Evolutionary conservation across 2,888 invertebrate genomes (phyloP).

Genomic region (Phorcus lineatus): DNA sequence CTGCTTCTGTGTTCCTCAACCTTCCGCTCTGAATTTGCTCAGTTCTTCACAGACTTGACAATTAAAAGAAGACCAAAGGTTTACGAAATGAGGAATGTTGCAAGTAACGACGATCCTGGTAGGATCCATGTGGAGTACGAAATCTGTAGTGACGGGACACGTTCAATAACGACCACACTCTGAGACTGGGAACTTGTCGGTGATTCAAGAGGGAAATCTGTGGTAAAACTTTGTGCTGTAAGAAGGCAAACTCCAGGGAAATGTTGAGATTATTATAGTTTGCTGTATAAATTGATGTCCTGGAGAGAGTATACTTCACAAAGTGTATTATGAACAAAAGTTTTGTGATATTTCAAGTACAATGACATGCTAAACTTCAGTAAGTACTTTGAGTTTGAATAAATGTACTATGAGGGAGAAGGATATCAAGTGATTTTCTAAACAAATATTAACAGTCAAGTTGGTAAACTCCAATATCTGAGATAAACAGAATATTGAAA

Average conservation of each 20-base stretch:
- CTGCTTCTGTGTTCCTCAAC: constrained; percentile 37
- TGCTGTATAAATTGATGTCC: too few species aligned
- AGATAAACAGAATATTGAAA: too few species aligned
- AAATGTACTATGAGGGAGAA: too few species aligned
- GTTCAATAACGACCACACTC: constrained; percentile 10
- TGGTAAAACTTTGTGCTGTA: not conserved
- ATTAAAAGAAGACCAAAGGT: constrained; percentile 41
- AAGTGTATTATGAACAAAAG: not conserved
- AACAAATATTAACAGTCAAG: too few species aligned
- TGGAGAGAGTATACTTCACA: not conserved
- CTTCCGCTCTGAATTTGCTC: constrained; percentile 35
- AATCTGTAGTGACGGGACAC: constrained; percentile 37
- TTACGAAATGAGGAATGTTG: constrained; percentile 40
- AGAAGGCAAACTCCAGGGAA: not conserved
- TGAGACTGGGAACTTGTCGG: not conserved
- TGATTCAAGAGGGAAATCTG: not conserved
- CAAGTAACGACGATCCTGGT: constrained; percentile 29
- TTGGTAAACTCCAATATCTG: too few species aligned
- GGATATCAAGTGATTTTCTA: too few species aligned
- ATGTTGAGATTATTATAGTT: not conserved
- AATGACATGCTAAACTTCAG: not conserved
- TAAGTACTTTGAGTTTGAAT: too few species aligned
- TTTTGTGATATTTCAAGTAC: not conserved
- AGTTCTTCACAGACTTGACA: constrained; percentile 30
- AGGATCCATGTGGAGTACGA: constrained; percentile 44